Evolutionary conservation across 2,888 invertebrate species (phyloP).

Genomic region (Ochropleura plecta): DNA sequence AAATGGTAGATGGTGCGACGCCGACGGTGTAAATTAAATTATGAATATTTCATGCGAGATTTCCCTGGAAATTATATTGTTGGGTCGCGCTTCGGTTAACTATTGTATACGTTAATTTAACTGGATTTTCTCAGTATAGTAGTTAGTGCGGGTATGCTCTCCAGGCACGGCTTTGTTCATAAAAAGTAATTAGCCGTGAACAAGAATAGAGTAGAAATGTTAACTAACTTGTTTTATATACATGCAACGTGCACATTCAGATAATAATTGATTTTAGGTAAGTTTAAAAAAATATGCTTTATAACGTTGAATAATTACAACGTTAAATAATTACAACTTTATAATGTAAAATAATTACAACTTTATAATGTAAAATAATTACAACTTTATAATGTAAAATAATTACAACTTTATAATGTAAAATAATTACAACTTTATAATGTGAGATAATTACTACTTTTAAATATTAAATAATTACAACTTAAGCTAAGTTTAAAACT

Average conservation of each 20-base stretch:
- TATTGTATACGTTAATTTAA: neutral
- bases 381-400: too few species aligned
- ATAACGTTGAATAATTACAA: neutral
- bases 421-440: too few species aligned
- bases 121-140: neutral
- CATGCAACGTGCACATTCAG: neutral
- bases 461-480: too few species aligned
- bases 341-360: neutral
- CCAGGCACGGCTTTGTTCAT: too few species aligned
- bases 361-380: too few species aligned
- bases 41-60: slow-evolving; percentile 15
- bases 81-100: neutral
- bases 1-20: neutral
- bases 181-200: neutral
- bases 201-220: neutral
- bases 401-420: neutral
- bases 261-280: neutral
- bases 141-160: neutral
- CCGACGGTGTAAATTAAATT: slow-evolving; percentile 15
- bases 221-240: neutral
- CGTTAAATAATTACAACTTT: neutral
- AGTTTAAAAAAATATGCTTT: neutral
- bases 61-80: slow-evolving; percentile 10
- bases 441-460: too few species aligned
- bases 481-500: too few species aligned